These are phyloP conservation scores for Carabus problematicus DNA, from an alignment of 2,888 invertebrate species.

Conservation along the genomic window DNA sequence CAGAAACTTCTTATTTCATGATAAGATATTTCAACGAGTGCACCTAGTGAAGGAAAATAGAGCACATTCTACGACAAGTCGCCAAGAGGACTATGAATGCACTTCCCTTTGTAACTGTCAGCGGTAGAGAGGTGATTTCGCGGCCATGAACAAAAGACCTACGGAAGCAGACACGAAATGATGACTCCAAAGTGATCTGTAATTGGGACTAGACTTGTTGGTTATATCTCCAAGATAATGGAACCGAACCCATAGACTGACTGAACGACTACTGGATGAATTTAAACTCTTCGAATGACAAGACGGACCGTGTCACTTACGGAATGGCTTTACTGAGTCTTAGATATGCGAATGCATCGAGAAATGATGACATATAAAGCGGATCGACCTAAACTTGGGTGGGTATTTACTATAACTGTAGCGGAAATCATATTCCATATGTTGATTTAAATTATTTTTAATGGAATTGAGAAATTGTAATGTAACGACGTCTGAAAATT, in stretches of 20 bases:
- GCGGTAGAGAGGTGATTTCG: constrained; percentile 7
- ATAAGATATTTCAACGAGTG: no score
- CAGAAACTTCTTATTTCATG: no score
- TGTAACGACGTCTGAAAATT: no score
- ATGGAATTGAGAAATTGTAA: no score
- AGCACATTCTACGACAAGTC: background rate
- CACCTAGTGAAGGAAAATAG: no score
- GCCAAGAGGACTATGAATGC: constrained; percentile 2
- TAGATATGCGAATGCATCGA: constrained; percentile 18
- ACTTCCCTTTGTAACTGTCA: constrained; percentile 2
- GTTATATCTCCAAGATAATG: constrained; percentile 38
- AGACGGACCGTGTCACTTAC: background rate
- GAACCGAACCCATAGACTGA: constrained; percentile 22
- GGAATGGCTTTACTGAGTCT: background rate
- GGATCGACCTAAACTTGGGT: constrained; percentile 14
- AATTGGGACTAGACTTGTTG: constrained; percentile 40
- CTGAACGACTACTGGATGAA: constrained; percentile 7
- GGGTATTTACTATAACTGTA: constrained; percentile 19
- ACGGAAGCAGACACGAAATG: constrained; percentile 37
- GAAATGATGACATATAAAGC: constrained; percentile 36
- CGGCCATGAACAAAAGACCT: constrained; percentile 27
- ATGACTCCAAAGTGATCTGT: constrained; percentile 39
- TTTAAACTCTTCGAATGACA: constrained; percentile 21
- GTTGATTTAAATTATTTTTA: no score
- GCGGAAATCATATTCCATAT: no score